A percentile compares a stretch with the other conserved stretches of the same genome.
phyloP scores from a whole-genome alignment of 2,113 vertebrate genomes.

The Oryzias celebensis region DNA sequence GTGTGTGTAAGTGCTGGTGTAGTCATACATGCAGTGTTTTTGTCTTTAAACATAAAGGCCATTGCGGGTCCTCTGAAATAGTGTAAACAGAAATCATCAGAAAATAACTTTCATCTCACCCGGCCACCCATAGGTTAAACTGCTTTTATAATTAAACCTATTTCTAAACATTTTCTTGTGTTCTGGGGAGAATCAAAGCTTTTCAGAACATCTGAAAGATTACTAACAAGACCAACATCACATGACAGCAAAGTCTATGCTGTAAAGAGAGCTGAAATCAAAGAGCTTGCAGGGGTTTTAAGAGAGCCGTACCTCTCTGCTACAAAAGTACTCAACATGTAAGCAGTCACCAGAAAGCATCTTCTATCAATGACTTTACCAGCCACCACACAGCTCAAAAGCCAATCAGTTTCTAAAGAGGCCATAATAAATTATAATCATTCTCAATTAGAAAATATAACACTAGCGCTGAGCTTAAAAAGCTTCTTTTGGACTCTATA shows the following conservation, averaged over 20 bases:
- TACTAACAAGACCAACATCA: conserved; percentile 43
- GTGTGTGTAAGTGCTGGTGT: conserved; percentile 1
- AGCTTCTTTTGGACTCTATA: conserved; percentile 15
- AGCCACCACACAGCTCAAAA: conserved; percentile 2
- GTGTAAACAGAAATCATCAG: neutral
- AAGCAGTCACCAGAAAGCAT: conserved; percentile 21
- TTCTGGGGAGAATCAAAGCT: conserved; percentile 38
- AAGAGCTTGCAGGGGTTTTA: conserved; percentile 28
- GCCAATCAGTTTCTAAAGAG: conserved; percentile 2
- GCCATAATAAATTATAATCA: neutral
- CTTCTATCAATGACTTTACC: neutral
- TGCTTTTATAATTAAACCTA: conserved; percentile 13
- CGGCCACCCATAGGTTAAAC: conserved; percentile 5
- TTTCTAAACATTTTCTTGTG: conserved; percentile 15
- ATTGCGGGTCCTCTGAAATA: neutral
- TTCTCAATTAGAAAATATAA: conserved; percentile 23
- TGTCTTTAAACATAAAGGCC: conserved; percentile 1
- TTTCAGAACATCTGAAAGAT: conserved; percentile 40
- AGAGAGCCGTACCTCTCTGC: conserved; percentile 2
- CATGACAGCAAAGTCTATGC: conserved; percentile 36
- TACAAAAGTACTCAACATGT: conserved; percentile 46
- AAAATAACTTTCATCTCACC: conserved; percentile 6
- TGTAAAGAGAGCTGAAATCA: conserved; percentile 45
- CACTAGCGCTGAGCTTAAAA: conserved; percentile 27
- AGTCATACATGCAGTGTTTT: neutral